Conservation (phyloP, 2,888 invertebrate genomes). For the Epicampocera succincta region DNA sequence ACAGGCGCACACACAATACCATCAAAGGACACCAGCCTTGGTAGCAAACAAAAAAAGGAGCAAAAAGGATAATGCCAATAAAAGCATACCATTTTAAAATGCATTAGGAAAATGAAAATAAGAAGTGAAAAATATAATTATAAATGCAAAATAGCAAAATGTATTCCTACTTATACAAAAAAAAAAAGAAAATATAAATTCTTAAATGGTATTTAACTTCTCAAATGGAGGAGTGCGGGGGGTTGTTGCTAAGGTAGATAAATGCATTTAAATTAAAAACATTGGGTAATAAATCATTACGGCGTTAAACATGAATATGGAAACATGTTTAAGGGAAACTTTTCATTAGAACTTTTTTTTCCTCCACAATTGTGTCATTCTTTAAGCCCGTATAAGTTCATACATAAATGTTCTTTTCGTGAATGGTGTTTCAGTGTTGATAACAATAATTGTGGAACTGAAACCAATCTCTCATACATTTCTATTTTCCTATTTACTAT, state of each 20-base stretch:
- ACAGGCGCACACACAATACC: too few relatives aligned
- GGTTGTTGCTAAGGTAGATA: conserved; percentile 16
- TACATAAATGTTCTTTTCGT: conserved; percentile 17
- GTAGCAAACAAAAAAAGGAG: neutral
- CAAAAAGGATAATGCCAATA: conserved; percentile 67
- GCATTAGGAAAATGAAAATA: conserved; percentile 45
- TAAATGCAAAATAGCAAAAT: conserved; percentile 69
- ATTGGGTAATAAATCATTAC: conserved; percentile 66
- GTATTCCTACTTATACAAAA: conserved; percentile 8
- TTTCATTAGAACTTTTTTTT: conserved; percentile 35
- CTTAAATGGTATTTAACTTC: conserved; percentile 21
- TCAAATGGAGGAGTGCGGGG: conserved; percentile 14
- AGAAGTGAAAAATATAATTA: conserved; percentile 63
- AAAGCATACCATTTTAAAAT: conserved; percentile 56
- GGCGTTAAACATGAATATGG: conserved; percentile 56
- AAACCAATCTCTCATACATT: conserved; percentile 46
- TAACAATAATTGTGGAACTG: conserved; percentile 52
- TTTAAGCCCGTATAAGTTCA: conserved; percentile 52
- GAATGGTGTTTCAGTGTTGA: conserved; percentile 62
- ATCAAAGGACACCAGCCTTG: conserved; percentile 32
- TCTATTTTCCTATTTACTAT: conserved; percentile 19
- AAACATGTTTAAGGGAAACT: conserved; percentile 62
- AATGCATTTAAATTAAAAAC: conserved; percentile 52
- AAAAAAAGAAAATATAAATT: conserved; percentile 28
- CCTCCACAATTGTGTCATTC: conserved; percentile 29